Evolutionary conservation across 2,797 vertebrate species (phyloP), one percentile per base, ranked within the genome.

Genomic region (Otolemur crassicaudatus): DNA sequence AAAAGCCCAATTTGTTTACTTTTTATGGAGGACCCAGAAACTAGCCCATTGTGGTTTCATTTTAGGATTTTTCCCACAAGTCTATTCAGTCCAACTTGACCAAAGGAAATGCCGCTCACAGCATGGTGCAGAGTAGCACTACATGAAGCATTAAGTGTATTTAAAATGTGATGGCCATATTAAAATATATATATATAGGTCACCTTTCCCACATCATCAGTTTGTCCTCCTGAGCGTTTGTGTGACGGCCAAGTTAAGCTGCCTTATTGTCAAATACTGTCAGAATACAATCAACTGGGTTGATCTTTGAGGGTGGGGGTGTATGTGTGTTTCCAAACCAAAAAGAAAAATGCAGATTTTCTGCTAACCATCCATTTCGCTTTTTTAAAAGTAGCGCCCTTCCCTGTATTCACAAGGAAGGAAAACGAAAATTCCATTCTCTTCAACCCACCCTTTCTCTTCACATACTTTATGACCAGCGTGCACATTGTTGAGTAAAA

Each of bases 11-110:
- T 40, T 90, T 83, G 83, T 91, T 96, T 94, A 49, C 60, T 97
- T 97, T 95, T 81, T 92, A 1, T 53, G 40, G 37, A 89, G 29
- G 82, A 87, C 81, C 79, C n/a, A 95, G 89, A 96, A 97, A 92
- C 43, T 19, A 31, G 69, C 95, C 93, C 90, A 14, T 86, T 96
- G 53, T 80, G 46, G 85, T 90, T 96, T 94, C 29, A 27, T 87
- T 94, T 96, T 94, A 73, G 83, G 58, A 90, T 89, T 96, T 97
- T 97, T 93, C 96, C 89, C 91, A 91, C 84, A 97, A 70, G 31
- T 90, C 94, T 95, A n/a, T 94, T 95, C 94, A 97, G 87, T 87
- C 69, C 34, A 77, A 23, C 58, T 87, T 90, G 96, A 80, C 75
- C 83, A 87, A 91, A 81, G 90, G 84, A 94, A 94, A 89, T 34